These are phyloP conservation scores for Xanthorhoe spadicearia DNA, from an alignment of 2,888 invertebrate genomes.

Conservation along the genomic window DNA sequence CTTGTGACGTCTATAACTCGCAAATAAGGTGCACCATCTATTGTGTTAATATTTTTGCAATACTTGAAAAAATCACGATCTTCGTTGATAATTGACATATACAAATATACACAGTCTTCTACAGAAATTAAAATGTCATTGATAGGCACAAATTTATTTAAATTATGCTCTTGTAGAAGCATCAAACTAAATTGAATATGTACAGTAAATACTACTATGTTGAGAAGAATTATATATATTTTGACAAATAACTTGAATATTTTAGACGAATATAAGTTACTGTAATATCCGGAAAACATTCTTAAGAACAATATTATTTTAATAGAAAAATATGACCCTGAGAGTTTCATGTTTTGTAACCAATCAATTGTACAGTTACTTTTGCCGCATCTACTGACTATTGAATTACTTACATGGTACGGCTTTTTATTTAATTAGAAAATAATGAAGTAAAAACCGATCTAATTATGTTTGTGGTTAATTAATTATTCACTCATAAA, in stretches of 20 bases:
- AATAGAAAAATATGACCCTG: not conserved
- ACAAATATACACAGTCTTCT: not conserved
- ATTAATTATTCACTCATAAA: no score
- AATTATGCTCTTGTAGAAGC: not conserved
- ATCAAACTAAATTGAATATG: not conserved
- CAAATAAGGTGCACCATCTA: not conserved
- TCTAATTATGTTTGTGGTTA: no score
- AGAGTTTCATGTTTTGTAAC: not conserved
- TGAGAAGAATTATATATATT: not conserved
- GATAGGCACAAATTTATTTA: not conserved
- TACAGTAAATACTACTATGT: not conserved
- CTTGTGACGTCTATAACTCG: not conserved
- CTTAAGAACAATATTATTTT: not conserved
- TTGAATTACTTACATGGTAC: no score
- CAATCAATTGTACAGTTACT: no score
- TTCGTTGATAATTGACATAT: not conserved
- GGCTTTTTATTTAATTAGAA: no score
- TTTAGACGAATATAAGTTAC: not conserved
- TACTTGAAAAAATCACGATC: not conserved
- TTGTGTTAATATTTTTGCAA: not conserved
- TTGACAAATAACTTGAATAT: not conserved
- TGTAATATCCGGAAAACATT: not conserved
- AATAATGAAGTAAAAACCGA: no score
- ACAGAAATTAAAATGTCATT: not conserved
- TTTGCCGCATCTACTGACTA: no score